Evolutionary conservation across 2,797 vertebrate species (phyloP), one percentile per base, ranked within the genome.

Genomic region (Apodemus agrarius): DNA sequence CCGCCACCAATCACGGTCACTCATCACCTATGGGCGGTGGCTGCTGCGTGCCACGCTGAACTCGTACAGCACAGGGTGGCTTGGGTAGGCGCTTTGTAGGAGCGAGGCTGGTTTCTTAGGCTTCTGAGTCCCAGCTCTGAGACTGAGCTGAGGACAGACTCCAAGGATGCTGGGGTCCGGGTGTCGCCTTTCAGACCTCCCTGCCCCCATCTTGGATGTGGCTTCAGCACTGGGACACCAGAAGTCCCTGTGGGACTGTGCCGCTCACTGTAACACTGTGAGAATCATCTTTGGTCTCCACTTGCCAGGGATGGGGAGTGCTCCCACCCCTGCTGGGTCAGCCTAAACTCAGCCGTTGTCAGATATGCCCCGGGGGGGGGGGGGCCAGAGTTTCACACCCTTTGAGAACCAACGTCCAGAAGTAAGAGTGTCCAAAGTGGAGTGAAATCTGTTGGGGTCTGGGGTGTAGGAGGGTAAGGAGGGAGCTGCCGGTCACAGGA

Each of bases 141-240:
- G 72, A 43, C 86, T 49, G 43, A 24, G 10, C 17, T 4, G 6
- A 22, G 43, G 17, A 85, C 9, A 61, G 84, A 72, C 6, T 10
- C 10, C 37, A 54, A 9, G 40, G 95, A 78, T 59, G 1, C 21
- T 2, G 34, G 69, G 34, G 72, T 49, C 14, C 72, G 19, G 17
- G 21, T 37, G 26, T 75, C 75, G 11, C 14, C 12, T 43, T 31
- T 1, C 29, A 4, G 43, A 17, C 29, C 14, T 43, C 40, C 19
- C 26, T 16, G 16, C 10, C 34, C 17, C 12, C 3, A 31, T 43
- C 52, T 12, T 34, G 16, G 69, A 69, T 52, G 34, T 65, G n/a
- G 12, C 67, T 49, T 43, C 40, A 1, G n/a, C 83, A 11, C 54
- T 2, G 1, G 3, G 19, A 21, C 9, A 0, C 0, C 9, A 6